Conservation (phyloP, 2,113 vertebrate species). For the Neotragus moschatus region DNA sequence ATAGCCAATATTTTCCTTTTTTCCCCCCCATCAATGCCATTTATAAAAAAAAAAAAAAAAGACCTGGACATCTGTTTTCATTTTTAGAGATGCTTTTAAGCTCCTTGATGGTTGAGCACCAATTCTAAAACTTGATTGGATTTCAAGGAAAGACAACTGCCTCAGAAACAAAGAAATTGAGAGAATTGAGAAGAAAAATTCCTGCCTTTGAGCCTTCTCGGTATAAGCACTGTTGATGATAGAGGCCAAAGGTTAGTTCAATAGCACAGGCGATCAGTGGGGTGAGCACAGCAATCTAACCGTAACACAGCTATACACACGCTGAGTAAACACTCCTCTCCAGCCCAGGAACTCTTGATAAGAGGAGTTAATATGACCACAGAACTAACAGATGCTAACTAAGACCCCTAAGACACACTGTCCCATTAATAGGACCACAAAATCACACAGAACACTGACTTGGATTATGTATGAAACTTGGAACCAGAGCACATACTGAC, state of each 20-base stretch:
- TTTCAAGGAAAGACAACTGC: slow-evolving; percentile 26
- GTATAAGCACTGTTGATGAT: slow-evolving; percentile 38
- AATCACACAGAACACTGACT: not conserved
- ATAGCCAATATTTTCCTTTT: not conserved
- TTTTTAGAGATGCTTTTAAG: slow-evolving; percentile 22
- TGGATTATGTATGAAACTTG: not conserved
- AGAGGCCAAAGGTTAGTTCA: slow-evolving; percentile 52
- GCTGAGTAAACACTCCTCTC: slow-evolving; percentile 9
- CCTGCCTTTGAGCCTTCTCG: not conserved
- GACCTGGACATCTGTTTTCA: not conserved
- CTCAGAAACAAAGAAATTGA: slow-evolving; percentile 21
- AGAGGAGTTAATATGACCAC: not conserved
- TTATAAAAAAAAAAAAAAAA: not conserved
- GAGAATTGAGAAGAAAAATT: not conserved
- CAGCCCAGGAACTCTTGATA: slow-evolving; percentile 29
- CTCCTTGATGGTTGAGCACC: not conserved
- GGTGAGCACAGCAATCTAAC: slow-evolving; percentile 40
- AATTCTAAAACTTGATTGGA: not conserved
- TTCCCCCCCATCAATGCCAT: not conserved
- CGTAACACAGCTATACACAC: not conserved
- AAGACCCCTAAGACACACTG: not conserved
- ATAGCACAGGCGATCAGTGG: not conserved
- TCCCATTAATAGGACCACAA: not conserved
- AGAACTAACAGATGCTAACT: not conserved
- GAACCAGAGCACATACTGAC: not conserved